Evolutionary conservation across 2,113 vertebrate species (phyloP).

Genomic region (Phaethornis superciliosus): DNA sequence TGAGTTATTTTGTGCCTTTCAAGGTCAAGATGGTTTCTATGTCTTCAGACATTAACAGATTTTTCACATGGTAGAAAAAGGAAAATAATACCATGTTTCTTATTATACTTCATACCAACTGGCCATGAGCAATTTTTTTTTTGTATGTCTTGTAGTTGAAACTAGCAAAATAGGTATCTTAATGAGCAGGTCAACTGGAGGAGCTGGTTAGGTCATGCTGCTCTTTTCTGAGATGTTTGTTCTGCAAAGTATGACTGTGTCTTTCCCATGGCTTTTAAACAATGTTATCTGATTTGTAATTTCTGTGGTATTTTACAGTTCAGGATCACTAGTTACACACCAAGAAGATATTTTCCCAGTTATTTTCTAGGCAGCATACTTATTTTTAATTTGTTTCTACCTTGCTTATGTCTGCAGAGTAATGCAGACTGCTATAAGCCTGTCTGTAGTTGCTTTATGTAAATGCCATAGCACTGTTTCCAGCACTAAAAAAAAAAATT

Average conservation of each 20-base stretch:
- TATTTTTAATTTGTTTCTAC: background rate
- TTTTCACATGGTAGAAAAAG: background rate
- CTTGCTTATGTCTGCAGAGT: background rate
- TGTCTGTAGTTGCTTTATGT: background rate
- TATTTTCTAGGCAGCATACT: background rate
- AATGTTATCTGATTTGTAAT: background rate
- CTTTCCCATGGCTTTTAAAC: background rate
- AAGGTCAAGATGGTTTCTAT: background rate
- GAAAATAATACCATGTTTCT: background rate
- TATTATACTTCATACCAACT: background rate
- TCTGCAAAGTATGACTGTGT: background rate
- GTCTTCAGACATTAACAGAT: background rate
- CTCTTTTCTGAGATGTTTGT: background rate
- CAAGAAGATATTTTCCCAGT: background rate
- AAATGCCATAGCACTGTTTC: background rate
- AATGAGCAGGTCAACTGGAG: background rate
- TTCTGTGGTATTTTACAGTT: background rate
- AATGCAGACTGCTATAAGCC: background rate
- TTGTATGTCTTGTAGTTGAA: background rate
- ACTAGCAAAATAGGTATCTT: background rate
- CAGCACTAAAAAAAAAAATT: background rate
- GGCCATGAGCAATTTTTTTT: background rate
- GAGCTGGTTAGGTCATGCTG: background rate
- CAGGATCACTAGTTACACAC: background rate
- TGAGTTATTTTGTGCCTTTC: background rate